Percentiles rank a stretch among this genome's conserved stretches.
Conservation (phyloP, 2,797 vertebrate genomes). For the Anguilla marmorata region DNA sequence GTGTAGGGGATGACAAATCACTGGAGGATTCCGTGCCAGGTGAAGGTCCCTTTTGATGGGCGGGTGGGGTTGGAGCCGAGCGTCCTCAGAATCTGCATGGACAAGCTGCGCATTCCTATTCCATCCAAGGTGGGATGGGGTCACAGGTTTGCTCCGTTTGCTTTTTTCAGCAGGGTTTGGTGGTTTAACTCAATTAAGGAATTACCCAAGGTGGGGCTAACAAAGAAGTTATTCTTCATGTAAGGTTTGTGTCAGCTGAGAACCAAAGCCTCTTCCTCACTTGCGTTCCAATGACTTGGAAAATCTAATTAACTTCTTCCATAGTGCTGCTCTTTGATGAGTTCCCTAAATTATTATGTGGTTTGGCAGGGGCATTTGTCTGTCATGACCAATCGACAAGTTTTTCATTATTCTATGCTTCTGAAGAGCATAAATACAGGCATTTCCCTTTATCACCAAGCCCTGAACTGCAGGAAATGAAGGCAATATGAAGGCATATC, state of each 20-base stretch:
- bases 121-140: constrained; percentile 65
- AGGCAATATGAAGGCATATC: neutral
- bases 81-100: constrained; percentile 60
- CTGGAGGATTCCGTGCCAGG: constrained; percentile 51
- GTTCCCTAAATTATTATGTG: constrained; percentile 16
- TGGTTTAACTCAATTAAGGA: constrained; percentile 66
- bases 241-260: constrained; percentile 65
- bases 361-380: neutral
- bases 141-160: constrained; percentile 57
- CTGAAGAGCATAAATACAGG: neutral
- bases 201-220: constrained; percentile 56
- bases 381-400: neutral
- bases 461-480: neutral
- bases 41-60: constrained; percentile 56
- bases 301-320: constrained; percentile 60
- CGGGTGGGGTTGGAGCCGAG: constrained; percentile 46
- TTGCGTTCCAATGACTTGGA: constrained; percentile 15
- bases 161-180: constrained; percentile 55
- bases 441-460: neutral
- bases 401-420: constrained; percentile 2
- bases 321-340: constrained; percentile 61
- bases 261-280: constrained; percentile 52
- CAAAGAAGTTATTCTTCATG: constrained; percentile 49
- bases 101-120: constrained; percentile 70
- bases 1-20: constrained; percentile 49